Base-by-base conservation (phyloP, 2,797 vertebrate species). In the Syncerus caffer region DNA sequence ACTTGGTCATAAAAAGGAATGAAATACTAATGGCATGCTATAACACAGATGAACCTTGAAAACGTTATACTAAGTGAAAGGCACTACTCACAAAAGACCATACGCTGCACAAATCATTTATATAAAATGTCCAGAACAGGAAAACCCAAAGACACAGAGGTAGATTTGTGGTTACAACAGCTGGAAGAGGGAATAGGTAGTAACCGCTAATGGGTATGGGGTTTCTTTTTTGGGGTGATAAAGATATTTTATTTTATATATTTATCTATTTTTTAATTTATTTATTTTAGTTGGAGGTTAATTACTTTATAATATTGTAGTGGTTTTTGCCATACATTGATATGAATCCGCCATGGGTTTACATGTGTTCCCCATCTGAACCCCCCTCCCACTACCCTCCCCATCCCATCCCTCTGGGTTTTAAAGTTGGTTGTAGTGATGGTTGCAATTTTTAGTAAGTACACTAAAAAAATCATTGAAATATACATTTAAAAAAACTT, bases 1-100 rank as follows among this genome's bases (percentile, higher is more conserved):
- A 94, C 67, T 58, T 90, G 47, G 82, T 71, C 74, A 95, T 92
- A 71, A 95, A 76, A 71, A 95, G 60, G 19, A 87, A 80, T 58
- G 38, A 80, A 58, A 12, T 87, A 82, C 4, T 62, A 7, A 67
- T 38, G 23, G 74, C 74, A 88, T 34, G 16, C 29, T 74, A 57
- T 19, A 91, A 91, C 27, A 90, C 6, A 60, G 38, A 76, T 57
- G 51, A 92, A 84, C 21, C 74, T 58, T 79, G 27, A 89, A 94
- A 92, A 78, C 5, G 57, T 34, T 82, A 84, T 19, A 51, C 67
- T 57, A 83, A 94, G 31, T 86, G 17, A 80, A 80, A 85, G 53
- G 53, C n/a, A n/a, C 38, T 71, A 60, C 53, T 86, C 14, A 55
- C 60, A 74, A 86, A 96, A 80, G 45, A 50, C 15, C 17, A 82